Evolutionary conservation across 2,888 invertebrate genomes (phyloP), one percentile per base, ranked within the genome.

Genomic region (Eudemis profundana): DNA sequence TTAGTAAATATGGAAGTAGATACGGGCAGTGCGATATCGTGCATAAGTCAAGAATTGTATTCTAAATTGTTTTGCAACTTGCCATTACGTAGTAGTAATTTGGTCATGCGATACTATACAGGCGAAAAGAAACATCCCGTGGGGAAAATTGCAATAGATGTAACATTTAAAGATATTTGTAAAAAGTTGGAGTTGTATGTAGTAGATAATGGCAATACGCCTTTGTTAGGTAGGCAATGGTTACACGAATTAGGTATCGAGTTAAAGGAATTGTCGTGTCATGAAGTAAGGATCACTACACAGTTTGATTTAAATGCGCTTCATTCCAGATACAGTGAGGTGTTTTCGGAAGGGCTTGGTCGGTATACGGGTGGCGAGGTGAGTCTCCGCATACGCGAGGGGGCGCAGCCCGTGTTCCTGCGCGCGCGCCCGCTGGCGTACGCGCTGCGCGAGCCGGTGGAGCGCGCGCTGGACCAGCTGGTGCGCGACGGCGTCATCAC

Each of bases 281-380:
- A n/a, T n/a, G n/a, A n/a, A n/a, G n/a, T n/a, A n/a, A n/a, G n/a
- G n/a, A n/a, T n/a, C n/a, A n/a, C n/a, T n/a, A n/a, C n/a, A n/a
- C 27, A 15, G 10, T 46, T 46, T 19, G 21, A 46, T 12, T 23
- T 46, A n/a, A 40, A 40, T n/a, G 54, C 0, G 21, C 62, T 40
- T 49, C 49, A 46, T 50, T 67, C 40, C 61, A 67, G 62, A 66
- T 70, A 59, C 17, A 62, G 40, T 68, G 40, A 69, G 2, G 70
- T 69, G 44, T 69, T 68, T 23, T 46, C 49, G 40, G 69, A 69
- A 2, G 68, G 69, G 19, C 47, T 70, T 42, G 72, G 70, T 0
- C 56, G 70, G 17, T 72, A 51, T 66, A 68, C 68, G 4, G 70
- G 72, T 5, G 67, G 65, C 5, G 10, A 33, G 42, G 68, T 69